Base-by-base conservation (phyloP, 1,140 invertebrate genomes). In the Globodera ellingtonae region DNA sequence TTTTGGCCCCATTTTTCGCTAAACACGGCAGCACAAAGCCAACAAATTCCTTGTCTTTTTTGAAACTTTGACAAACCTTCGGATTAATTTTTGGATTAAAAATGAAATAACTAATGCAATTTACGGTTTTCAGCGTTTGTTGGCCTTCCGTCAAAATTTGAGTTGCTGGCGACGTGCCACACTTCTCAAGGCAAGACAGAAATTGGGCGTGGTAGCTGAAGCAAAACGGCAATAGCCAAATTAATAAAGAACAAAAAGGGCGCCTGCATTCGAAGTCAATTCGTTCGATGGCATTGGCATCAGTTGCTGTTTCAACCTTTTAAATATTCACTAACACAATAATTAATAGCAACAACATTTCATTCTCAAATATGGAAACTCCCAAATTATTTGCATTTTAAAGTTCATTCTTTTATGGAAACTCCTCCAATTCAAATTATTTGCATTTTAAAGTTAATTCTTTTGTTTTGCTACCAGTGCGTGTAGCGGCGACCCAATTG, bases 71-170 rank as follows among this genome's bases (percentile, higher is more conserved):
- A 21, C 75, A 77, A 5, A 77, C 65, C 21, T 65, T 48, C 15
- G 15, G n/a, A 10, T n/a, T n/a, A 77, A n/a, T 67, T 50, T 24
- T 24, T 75, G 21, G 4, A 18, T 24, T 46, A n/a, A 9, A 8
- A 72, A 21, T 9, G 21, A 44, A 35, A 5, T 72, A 4, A 44
- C 35, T 52, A 10, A 44, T 18, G 8, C 3, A 52, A 52, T 75
- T 52, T 35, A n/a, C 24, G 13, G 62, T 75, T 75, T 75, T 75
- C 56, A 77, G 46, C 6, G 75, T 69, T 44, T 77, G 44, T 47
- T 77, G 75, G 13, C 75, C 75, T n/a, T 66, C 75, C 9, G 21
- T 50, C 47, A 77, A n/a, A n/a, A 77, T 77, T 66, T 66, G 21
- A 3, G 50, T 9, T 9, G 75, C 75, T 44, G 69, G 52, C 21